Base-by-base conservation (phyloP, 1,140 invertebrate species). In the Drosophila bocqueti region DNA sequence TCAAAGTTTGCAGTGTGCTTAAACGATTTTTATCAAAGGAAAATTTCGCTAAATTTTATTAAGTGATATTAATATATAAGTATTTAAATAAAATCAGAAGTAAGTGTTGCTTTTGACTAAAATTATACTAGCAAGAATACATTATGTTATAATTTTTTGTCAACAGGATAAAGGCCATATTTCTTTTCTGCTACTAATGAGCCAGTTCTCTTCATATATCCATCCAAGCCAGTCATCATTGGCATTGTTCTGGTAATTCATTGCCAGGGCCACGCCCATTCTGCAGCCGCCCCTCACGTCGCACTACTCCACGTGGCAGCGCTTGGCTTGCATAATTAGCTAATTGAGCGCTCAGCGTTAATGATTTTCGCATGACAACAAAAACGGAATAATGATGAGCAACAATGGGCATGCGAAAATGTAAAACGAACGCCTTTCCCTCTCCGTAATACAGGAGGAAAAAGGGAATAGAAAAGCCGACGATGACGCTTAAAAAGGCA, bases 321-420 rank as follows among this genome's bases (percentile, higher is more conserved):
- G 49, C 66, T 63, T 63, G 36, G 63, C 49, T 66, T 73, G 79
- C 83, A 79, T 79, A 73, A 79, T 86, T 89, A 57, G 76, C 64
- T 89, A 89, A 86, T 83, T 86, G 80, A 80, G 72, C 36, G 63
- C 69, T 82, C 52, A 50, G 62, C 43, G 63, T 65, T 82, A 67
- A 78, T 85, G 78, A 71, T 59, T 26, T 57, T 71, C 45, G 57
- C 55, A 29, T 68, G 49, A 55, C 75, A 47, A 61, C 63, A 36
- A 47, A 24, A 36, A 40, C 46, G 40, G 21, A 18, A 18, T n/a
- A 40, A 16, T 40, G 36, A 26, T 29, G 16, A n/a, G 15, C 47
- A 21, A 49, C 64, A 77, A 61, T 52, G 52, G 10, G 42, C 3
- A 46, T 26, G 36, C 36, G 4, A 46, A 43, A 40, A 40, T 55